Evolutionary conservation across 2,113 vertebrate species (phyloP).

Genomic region (Oophaga pumilio): DNA sequence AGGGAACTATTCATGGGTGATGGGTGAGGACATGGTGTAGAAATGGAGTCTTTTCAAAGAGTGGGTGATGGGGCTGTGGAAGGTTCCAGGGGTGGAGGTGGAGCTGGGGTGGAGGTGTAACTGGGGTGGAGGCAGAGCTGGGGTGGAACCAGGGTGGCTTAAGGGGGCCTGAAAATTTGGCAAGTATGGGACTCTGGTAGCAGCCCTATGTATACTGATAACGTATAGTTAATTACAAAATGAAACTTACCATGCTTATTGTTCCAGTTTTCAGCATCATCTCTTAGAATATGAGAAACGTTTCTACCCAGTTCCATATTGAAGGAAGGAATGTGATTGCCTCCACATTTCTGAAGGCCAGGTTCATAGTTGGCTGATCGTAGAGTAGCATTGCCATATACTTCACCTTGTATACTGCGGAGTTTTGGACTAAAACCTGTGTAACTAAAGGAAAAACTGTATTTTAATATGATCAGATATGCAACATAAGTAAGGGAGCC

Average conservation of each 20-base stretch:
- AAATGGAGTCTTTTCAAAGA: too few relatives aligned
- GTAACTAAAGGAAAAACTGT: constrained; percentile 10
- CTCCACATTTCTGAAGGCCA: constrained; percentile 12
- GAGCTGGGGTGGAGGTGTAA: too few relatives aligned
- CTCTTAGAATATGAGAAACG: background rate
- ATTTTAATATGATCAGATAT: background rate
- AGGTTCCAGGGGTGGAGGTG: too few relatives aligned
- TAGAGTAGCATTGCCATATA: constrained; percentile 50
- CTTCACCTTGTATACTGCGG: constrained; percentile 14
- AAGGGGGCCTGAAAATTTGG: too few relatives aligned
- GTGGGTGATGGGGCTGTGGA: too few relatives aligned
- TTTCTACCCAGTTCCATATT: background rate
- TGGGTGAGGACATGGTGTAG: too few relatives aligned
- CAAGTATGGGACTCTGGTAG: too few relatives aligned
- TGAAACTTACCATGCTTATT: constrained; percentile 34
- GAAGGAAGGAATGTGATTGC: background rate
- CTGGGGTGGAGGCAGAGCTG: too few relatives aligned
- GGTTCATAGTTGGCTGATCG: constrained; percentile 27
- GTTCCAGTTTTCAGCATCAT: constrained; percentile 33
- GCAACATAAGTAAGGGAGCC: background rate
- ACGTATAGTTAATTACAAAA: background rate
- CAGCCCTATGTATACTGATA: background rate
- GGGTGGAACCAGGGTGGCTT: too few relatives aligned
- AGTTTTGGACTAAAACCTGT: constrained; percentile 26
- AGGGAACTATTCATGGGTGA: too few relatives aligned